Conservation (phyloP, 2,888 invertebrate species). For the Agrilus mali region DNA sequence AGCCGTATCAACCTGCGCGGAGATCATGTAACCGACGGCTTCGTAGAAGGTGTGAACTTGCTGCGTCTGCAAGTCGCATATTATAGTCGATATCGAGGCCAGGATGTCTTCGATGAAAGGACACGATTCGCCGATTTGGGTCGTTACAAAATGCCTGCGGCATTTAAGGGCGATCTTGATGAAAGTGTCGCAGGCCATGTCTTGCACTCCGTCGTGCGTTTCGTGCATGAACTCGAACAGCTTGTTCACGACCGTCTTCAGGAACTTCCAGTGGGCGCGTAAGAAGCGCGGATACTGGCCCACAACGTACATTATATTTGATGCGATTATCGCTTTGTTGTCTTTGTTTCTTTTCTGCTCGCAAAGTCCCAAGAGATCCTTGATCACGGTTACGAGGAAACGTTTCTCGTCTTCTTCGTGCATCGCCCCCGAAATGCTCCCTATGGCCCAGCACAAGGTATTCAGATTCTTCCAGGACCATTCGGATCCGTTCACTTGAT, state of each 20-base stretch:
- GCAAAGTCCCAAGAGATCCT: slow-evolving; percentile 91
- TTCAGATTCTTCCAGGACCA: slow-evolving; percentile 99
- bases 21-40: slow-evolving; percentile 98
- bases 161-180: slow-evolving; percentile 99
- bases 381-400: slow-evolving; percentile 97
- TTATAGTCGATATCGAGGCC: slow-evolving; percentile 89
- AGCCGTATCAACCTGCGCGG: slow-evolving; percentile 82
- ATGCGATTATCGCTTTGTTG: slow-evolving; percentile 99
- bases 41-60: slow-evolving; percentile 99
- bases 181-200: slow-evolving; percentile 99
- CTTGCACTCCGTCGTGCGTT: slow-evolving; percentile 99
- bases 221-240: slow-evolving; percentile 99
- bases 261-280: slow-evolving; percentile 98
- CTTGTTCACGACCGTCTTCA: slow-evolving; percentile 99
- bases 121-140: slow-evolving; percentile 90
- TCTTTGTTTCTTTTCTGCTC: slow-evolving; percentile 98
- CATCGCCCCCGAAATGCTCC: slow-evolving; percentile 92
- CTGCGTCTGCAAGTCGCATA: slow-evolving; percentile 96
- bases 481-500: slow-evolving; percentile 95
- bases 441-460: slow-evolving; percentile 99
- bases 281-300: slow-evolving; percentile 98
- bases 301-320: slow-evolving; percentile 99
- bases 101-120: slow-evolving; percentile 99
- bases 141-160: slow-evolving; percentile 91
- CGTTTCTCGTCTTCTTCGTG: slow-evolving; percentile 98